phyloP scores from a whole-genome alignment of 2,888 invertebrate genomes.

The Theodoxus fluviatilis region DNA sequence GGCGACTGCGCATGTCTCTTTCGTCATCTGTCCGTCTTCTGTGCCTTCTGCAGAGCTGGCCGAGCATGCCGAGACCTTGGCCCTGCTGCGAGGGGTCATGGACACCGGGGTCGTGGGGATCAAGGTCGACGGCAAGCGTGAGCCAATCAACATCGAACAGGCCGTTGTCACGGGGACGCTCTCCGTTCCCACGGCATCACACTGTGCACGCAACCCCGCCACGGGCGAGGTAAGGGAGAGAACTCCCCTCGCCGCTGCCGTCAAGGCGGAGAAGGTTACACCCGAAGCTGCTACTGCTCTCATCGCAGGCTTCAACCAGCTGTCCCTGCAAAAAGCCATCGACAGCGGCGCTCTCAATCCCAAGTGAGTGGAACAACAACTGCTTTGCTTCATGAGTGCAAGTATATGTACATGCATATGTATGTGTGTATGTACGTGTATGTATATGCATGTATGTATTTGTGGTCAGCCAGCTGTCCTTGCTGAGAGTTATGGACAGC shows the following conservation, averaged over 20 bases:
- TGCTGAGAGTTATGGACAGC: too few species aligned
- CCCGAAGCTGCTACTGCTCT: conserved; percentile 47
- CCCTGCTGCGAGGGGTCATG: conserved; percentile 46
- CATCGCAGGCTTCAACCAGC: conserved; percentile 60
- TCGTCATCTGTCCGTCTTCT: too few species aligned
- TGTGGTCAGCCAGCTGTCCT: too few species aligned
- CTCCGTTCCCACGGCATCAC: conserved; percentile 47
- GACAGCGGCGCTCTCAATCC: conserved; percentile 64
- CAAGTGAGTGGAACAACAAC: conserved; percentile 69
- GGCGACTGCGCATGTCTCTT: too few species aligned
- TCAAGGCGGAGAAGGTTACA: conserved; percentile 49
- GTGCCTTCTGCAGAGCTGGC: conserved; percentile 46
- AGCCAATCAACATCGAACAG: conserved; percentile 71
- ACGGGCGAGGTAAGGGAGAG: conserved; percentile 40
- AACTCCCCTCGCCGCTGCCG: conserved; percentile 49
- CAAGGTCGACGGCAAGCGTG: conserved; percentile 79
- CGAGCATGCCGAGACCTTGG: conserved; percentile 46
- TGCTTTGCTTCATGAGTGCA: too few species aligned
- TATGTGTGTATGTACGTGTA: too few species aligned
- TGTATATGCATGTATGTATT: too few species aligned
- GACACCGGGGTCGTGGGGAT: conserved; percentile 73
- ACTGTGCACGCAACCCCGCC: too few species aligned
- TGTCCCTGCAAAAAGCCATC: conserved; percentile 62
- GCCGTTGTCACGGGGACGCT: conserved; percentile 51
- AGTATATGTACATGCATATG: too few species aligned